Base-by-base conservation (phyloP, 2,888 invertebrate species). In the Agrochola lota region DNA sequence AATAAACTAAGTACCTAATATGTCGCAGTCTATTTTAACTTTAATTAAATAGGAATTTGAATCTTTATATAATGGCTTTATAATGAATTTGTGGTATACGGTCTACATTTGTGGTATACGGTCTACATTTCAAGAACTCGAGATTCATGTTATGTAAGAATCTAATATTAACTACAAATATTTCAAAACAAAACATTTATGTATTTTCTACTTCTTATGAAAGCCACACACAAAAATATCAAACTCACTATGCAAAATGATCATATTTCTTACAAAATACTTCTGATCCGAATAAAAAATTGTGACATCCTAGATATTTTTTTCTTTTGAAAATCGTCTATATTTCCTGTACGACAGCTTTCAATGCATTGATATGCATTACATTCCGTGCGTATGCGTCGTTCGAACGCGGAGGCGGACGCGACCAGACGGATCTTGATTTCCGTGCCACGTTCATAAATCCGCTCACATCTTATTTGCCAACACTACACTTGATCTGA, bases 1-100 rank as follows among this genome's bases (percentile, higher is more conserved):
- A 94, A 93, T 95, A 94, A 94, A 94, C 81, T 91, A 88, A 89
- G 86, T 87, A 84, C n/a, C 11, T 57, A 57, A 57, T 57, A 57
- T 49, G 12, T 30, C 1, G 26, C 26, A 1, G 46, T 67, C 12
- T 26, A 46, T 20, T 23, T 30, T 49, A 55, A 17, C 3, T n/a
- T 30, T 17, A 52, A 67, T 52, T 52, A 30, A 15, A 23, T 23
- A 30, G 8, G 8, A 23, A 30, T 70, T 59, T 46, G 0, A 43
- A 46, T 46, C 2, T 30, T 40, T 60, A 62, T 43, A 15, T 63
- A 62, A 55, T 20, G 20, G 2, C 20, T 20, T 55, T 75, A 20
- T 11, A 64, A 40, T 49, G 5, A 55, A 23, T 23, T 59, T 69
- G 7, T 40, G 6, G 11, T 35, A n/a, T n/a, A 35, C 6, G 35